Base-by-base conservation (phyloP, 2,888 invertebrate species). In the Pammene aurita region DNA sequence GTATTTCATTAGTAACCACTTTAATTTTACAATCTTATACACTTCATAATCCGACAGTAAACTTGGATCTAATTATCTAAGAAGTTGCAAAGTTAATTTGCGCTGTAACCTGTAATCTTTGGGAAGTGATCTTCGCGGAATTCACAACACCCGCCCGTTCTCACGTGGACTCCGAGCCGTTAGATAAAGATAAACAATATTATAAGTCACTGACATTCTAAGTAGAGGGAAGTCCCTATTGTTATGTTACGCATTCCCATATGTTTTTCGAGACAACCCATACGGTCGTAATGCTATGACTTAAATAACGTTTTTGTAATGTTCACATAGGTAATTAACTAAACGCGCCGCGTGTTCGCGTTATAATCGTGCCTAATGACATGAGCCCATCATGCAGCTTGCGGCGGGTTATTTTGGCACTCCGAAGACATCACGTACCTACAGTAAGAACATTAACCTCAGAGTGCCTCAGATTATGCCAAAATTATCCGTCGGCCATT, bases 181-280 rank as follows among this genome's bases (percentile, higher is more conserved):
- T 41, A 60, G 54, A 60, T 66, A 57, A 66, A 65, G 67, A 58
- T 68, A 61, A 64, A 66, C 67, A 63, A 66, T 70, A 61, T 67
- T 67, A 64, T 67, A 69, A 69, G 65, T 65, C 69, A 65, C 64
- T 68, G 57, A 60, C 71, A 56, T 72, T 70, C 46, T 50, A 67
- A 42, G n/a, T n/a, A n/a, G n/a, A n/a, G n/a, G n/a, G n/a, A n/a
- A n/a, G 64, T 65, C 46, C 52, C 71, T 68, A 74, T 74, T 73
- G 73, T 74, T 73, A 69, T 14, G 70, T 65, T 68, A 55, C 41
- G 55, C 50, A 68, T 72, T 74, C 74, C 62, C 74, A 72, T 72
- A 71, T 70, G 68, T 71, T 71, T 73, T 68, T 67, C 63, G 62
- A 66, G 64, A 67, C 68, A 67, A 70, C 41, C 56, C 35, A 56